These are phyloP conservation scores for Macrosiphum euphorbiae DNA, from an alignment of 2,888 invertebrate genomes.

Conservation along the genomic window DNA sequence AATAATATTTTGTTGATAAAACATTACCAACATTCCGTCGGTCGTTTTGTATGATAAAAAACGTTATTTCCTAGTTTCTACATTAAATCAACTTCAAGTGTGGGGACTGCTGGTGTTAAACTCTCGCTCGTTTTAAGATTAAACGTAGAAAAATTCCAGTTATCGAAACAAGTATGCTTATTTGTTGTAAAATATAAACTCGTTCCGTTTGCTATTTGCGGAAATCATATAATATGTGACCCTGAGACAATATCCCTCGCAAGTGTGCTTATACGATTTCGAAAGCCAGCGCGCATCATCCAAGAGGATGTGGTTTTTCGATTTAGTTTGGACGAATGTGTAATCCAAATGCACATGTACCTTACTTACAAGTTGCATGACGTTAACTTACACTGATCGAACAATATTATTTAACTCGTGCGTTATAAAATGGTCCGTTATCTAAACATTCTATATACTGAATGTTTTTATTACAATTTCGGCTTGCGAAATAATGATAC, in stretches of 20 bases:
- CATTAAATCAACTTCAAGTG: background rate
- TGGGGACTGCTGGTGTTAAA: background rate
- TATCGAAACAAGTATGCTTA: background rate
- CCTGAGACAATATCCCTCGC: background rate
- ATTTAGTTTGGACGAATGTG: background rate
- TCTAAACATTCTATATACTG: background rate
- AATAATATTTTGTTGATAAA: background rate
- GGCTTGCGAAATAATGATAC: background rate
- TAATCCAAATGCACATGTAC: background rate
- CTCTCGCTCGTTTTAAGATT: background rate
- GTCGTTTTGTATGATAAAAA: background rate
- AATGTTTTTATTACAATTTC: background rate
- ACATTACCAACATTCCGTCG: background rate
- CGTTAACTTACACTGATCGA: background rate
- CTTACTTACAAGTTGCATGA: background rate
- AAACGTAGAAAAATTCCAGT: background rate
- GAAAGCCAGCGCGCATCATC: background rate
- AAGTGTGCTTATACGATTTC: background rate
- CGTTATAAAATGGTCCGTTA: background rate
- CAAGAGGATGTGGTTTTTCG: background rate
- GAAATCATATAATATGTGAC: background rate
- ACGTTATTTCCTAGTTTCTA: background rate
- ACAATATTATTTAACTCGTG: background rate
- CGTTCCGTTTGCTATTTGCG: background rate
- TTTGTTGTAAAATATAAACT: background rate